These are phyloP conservation scores for Melieria picta DNA, from an alignment of 2,888 invertebrate genomes.

Conservation along the genomic window DNA sequence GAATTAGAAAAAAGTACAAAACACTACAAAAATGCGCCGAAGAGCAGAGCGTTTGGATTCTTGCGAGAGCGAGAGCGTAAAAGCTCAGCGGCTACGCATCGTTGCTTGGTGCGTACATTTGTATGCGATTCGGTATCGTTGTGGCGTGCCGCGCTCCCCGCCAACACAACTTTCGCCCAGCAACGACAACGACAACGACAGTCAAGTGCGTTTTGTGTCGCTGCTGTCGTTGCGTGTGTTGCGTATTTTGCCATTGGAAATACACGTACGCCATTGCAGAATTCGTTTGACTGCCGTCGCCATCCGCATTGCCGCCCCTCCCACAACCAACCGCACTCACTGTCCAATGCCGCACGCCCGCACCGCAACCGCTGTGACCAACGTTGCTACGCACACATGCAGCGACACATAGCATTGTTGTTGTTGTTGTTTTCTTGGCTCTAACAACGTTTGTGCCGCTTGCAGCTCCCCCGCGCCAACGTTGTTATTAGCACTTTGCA, in stretches of 20 bases:
- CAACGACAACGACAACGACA: slow-evolving; percentile 15
- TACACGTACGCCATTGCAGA: slow-evolving; percentile 55
- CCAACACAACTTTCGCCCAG: background rate
- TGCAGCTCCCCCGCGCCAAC: slow-evolving; percentile 11
- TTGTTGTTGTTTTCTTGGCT: slow-evolving; percentile 18
- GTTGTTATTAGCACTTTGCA: too few relatives aligned
- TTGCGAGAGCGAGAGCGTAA: too few relatives aligned
- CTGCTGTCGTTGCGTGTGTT: slow-evolving; percentile 52
- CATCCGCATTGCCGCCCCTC: background rate
- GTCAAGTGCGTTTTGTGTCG: slow-evolving; percentile 11
- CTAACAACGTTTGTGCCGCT: slow-evolving; percentile 32
- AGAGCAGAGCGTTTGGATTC: too few relatives aligned
- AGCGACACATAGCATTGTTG: slow-evolving; percentile 14
- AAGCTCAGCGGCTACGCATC: too few relatives aligned
- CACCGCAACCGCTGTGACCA: background rate
- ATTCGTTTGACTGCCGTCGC: slow-evolving; percentile 48
- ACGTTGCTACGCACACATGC: background rate
- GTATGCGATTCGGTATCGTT: background rate
- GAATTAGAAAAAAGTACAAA: too few relatives aligned
- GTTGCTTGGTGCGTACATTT: background rate
- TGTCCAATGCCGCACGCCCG: slow-evolving; percentile 5
- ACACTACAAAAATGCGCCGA: too few relatives aligned
- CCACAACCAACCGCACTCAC: slow-evolving; percentile 10
- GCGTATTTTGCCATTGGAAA: slow-evolving; percentile 54
- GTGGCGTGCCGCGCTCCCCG: too few relatives aligned